Evolutionary conservation across 2,113 vertebrate genomes (phyloP).

Genomic region (Rattus norvegicus): DNA sequence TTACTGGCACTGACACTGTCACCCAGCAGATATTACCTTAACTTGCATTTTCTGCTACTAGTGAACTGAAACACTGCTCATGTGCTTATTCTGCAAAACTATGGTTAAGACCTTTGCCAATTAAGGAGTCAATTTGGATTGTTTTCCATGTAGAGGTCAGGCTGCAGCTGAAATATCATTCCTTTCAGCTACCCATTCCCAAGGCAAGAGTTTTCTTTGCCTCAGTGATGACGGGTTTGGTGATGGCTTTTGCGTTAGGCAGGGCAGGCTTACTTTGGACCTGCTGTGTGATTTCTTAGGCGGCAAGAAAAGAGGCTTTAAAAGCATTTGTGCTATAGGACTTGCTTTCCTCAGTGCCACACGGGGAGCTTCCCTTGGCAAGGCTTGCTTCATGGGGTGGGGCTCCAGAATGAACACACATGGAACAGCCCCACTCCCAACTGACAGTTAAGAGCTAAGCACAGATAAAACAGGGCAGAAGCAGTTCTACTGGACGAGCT

Average conservation of each 20-base stretch:
- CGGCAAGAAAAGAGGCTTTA: not conserved
- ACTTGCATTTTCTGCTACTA: not conserved
- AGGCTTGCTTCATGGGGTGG: not conserved
- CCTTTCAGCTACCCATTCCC: not conserved
- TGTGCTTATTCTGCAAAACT: not conserved
- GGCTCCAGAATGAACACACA: not conserved
- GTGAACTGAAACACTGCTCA: not conserved
- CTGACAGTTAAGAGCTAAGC: not conserved
- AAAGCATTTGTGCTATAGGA: not conserved
- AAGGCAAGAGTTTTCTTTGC: not conserved
- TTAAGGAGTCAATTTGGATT: not conserved
- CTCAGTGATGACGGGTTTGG: not conserved
- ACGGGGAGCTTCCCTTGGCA: no score
- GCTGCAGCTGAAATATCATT: not conserved
- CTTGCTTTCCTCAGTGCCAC: not conserved
- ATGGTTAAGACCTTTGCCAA: not conserved
- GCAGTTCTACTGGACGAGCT: not conserved
- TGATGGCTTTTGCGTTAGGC: not conserved
- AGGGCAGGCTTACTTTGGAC: not conserved
- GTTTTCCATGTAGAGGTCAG: not conserved
- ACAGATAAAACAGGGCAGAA: not conserved
- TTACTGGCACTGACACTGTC: not conserved
- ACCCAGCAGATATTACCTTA: not conserved
- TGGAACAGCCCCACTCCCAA: not conserved
- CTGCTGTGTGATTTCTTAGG: not conserved